Base-by-base conservation (phyloP, 2,113 vertebrate species). In the Amblyopsis rosae region DNA sequence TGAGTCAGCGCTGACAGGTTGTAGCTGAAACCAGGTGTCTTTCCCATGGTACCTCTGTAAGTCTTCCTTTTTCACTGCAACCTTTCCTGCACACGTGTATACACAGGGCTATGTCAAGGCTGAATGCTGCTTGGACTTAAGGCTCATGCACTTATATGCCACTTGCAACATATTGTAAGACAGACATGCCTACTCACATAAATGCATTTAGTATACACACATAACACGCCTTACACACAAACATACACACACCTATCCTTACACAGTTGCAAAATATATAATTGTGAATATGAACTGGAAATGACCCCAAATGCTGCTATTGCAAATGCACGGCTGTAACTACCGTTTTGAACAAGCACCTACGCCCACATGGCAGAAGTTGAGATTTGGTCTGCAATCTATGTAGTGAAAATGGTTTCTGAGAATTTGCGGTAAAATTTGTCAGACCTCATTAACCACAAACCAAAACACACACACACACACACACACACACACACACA, bases 21-120 rank as follows among this genome's bases (percentile, higher is more conserved):
- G 97, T 10, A 99, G 92, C 82, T 94, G 98, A 90, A 99, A 99
- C 98, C 98, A 99, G 33, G 96, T 98, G 91, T 99, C 98, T 93
- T 96, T 95, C 79, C 97, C 97, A 16, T 98, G 96, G 79, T 98
- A 98, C 82, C 96, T 98, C 89, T 96, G 97, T 77, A 99, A 84
- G 80, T 99, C 97, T 79, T 99, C 98, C 65, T 98, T 99, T 92
- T 95, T 93, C 76, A 99, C 96, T 3, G 98, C 96, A 59, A 99
- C 98, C 81, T 99, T 98, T 61, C 97, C 96, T 98, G 67, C 9
- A 12, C 64, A 79, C 80, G 82, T 33, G 16, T 35, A 61, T 56
- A 75, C 65, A 76, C 6, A 59, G 46, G 35, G 35, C 35, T 6
- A 6, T 41, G 35, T 41, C 35, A 6, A 41, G 35, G 35, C 35